A percentile compares a stretch with the other conserved stretches of the same genome.
phyloP scores from a whole-genome alignment of 2,113 vertebrate genomes.

The Leucoraja erinaceus region DNA sequence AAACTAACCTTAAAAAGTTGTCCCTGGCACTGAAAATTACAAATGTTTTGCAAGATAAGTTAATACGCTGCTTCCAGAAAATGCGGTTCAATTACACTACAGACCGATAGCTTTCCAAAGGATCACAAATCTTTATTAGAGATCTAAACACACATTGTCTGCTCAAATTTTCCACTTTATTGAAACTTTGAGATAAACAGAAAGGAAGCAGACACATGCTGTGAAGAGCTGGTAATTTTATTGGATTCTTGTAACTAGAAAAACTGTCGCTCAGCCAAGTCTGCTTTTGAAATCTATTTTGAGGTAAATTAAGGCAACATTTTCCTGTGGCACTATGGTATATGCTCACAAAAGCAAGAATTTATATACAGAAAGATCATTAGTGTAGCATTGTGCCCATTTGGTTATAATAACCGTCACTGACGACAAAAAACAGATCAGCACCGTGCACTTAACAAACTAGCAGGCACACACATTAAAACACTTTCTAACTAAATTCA shows the following conservation, averaged over 20 bases:
- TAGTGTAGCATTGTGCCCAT: conserved; percentile 87
- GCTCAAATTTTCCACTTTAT: conserved; percentile 77
- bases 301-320: conserved; percentile 75
- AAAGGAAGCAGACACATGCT: conserved; percentile 78
- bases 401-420: conserved; percentile 91
- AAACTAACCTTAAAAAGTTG: background rate
- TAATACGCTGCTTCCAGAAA: background rate
- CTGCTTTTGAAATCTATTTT: conserved; percentile 72
- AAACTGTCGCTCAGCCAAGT: conserved; percentile 70
- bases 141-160: conserved; percentile 67
- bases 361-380: conserved; percentile 89
- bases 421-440: conserved; percentile 88
- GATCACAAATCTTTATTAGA: conserved; percentile 58
- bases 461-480: conserved; percentile 74
- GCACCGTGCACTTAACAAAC: conserved; percentile 66
- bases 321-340: conserved; percentile 85
- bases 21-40: background rate
- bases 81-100: conserved; percentile 19
- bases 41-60: background rate
- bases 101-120: background rate
- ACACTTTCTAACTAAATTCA: conserved; percentile 53
- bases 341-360: conserved; percentile 79
- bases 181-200: conserved; percentile 77
- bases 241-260: conserved; percentile 66
- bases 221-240: conserved; percentile 79